A percentile compares a stretch with the other conserved stretches of the same genome.
These are phyloP conservation scores for Bellardia bayeri DNA, from an alignment of 2,888 invertebrate species.

Conservation along the genomic window DNA sequence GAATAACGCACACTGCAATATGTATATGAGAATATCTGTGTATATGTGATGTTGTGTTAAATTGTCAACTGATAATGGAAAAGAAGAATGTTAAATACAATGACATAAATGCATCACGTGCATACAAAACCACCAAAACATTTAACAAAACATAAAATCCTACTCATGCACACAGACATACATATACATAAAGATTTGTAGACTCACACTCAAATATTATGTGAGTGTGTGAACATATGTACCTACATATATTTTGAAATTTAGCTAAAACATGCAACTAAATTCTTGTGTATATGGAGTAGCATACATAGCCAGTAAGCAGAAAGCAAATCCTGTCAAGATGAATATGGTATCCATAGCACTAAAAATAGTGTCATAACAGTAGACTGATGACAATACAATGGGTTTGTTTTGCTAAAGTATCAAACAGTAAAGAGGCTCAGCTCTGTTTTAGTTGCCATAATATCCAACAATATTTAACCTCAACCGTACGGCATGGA, in stretches of 20 bases:
- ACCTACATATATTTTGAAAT: neutral
- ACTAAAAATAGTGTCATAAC: conserved; percentile 71
- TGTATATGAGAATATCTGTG: neutral
- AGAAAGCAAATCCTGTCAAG: conserved; percentile 80
- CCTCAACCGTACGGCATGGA: conserved; percentile 30
- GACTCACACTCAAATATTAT: neutral
- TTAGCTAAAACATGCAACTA: conserved; percentile 31
- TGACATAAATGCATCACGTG: conserved; percentile 69
- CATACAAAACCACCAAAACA: conserved; percentile 72
- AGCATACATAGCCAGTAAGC: conserved; percentile 6
- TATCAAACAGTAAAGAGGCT: conserved; percentile 60
- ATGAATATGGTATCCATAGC: conserved; percentile 81
- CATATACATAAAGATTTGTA: neutral
- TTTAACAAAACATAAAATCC: conserved; percentile 53
- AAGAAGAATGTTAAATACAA: conserved; percentile 66
- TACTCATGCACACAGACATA: neutral
- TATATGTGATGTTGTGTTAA: conserved; percentile 54
- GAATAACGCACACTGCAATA: neutral
- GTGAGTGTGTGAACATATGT: neutral
- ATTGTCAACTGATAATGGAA: conserved; percentile 69
- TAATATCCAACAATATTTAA: conserved; percentile 40
- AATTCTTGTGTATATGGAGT: neutral
- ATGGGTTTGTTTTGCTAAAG: conserved; percentile 62
- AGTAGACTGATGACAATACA: conserved; percentile 71
- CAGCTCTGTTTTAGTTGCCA: conserved; percentile 31